A percentile compares a stretch with the other conserved stretches of the same genome.
These are phyloP conservation scores for Dinomys branickii DNA, from an alignment of 2,113 vertebrate genomes.

Conservation along the genomic window DNA sequence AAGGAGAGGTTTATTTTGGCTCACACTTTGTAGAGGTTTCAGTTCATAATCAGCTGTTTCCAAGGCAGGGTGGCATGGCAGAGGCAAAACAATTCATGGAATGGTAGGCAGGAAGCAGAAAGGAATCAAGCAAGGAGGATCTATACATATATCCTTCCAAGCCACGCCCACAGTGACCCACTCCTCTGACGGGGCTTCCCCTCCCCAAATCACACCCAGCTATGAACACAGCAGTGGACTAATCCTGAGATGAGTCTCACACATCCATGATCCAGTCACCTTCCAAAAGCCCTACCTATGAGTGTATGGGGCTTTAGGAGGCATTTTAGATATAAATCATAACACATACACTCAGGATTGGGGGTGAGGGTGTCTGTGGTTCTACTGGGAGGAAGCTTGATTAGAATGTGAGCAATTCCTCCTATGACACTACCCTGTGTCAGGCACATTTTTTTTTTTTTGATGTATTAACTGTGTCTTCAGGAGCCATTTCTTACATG, in stretches of 20 bases:
- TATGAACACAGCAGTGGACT: background rate
- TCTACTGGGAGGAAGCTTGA: background rate
- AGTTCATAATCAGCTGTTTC: background rate
- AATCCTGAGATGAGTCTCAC: background rate
- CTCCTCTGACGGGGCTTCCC: background rate
- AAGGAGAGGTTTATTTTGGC: background rate
- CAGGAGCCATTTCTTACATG: background rate
- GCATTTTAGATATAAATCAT: background rate
- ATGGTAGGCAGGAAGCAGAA: background rate
- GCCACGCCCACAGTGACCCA: background rate
- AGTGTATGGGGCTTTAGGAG: background rate
- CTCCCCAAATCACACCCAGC: background rate
- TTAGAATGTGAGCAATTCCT: background rate
- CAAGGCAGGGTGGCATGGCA: background rate
- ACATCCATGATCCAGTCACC: background rate
- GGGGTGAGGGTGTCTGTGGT: accelerated
- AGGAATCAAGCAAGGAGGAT: too few species aligned
- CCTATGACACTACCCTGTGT: background rate
- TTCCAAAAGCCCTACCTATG: background rate
- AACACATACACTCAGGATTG: background rate
- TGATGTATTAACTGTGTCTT: background rate
- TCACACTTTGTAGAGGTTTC: background rate
- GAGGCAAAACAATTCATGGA: background rate
- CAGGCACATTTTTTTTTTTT: background rate
- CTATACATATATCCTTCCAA: background rate